phyloP scores from a whole-genome alignment of 2,113 vertebrate genomes.

The Cyanistes caeruleus region DNA sequence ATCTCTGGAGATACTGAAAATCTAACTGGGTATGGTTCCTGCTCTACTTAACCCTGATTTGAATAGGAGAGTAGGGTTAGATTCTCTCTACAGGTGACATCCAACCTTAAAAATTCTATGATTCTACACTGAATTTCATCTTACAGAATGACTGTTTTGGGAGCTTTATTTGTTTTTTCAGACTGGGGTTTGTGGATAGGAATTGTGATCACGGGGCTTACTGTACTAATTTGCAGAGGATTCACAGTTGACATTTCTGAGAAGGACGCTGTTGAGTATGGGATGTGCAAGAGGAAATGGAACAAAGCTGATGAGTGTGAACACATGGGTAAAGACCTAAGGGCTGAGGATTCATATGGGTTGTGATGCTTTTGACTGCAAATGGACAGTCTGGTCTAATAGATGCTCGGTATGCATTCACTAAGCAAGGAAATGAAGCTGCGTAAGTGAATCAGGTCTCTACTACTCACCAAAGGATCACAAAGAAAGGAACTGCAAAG shows the following conservation, averaged over 20 bases:
- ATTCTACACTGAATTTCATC: neutral
- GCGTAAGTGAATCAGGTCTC: neutral
- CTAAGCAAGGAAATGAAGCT: neutral
- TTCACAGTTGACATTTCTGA: neutral
- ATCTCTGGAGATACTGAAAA: neutral
- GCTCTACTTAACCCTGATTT: neutral
- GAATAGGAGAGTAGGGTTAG: neutral
- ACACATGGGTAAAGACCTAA: neutral
- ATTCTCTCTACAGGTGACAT: neutral
- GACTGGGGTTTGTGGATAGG: neutral
- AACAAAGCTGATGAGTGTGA: neutral
- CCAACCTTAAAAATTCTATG: neutral
- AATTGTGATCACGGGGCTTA: neutral
- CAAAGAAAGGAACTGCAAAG: slow-evolving; percentile 90
- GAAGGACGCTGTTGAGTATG: neutral
- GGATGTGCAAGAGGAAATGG: neutral
- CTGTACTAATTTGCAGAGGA: neutral
- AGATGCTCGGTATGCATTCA: neutral
- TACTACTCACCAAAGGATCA: slow-evolving; percentile 86
- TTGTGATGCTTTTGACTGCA: neutral
- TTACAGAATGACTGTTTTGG: neutral
- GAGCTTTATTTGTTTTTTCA: neutral
- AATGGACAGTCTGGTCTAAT: neutral
- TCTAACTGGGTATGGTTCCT: neutral
- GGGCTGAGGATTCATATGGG: neutral